Evolutionary conservation across 2,797 vertebrate species (phyloP), one percentile per base, ranked within the genome.

Genomic region (Chaetophractus vellerosus): DNA sequence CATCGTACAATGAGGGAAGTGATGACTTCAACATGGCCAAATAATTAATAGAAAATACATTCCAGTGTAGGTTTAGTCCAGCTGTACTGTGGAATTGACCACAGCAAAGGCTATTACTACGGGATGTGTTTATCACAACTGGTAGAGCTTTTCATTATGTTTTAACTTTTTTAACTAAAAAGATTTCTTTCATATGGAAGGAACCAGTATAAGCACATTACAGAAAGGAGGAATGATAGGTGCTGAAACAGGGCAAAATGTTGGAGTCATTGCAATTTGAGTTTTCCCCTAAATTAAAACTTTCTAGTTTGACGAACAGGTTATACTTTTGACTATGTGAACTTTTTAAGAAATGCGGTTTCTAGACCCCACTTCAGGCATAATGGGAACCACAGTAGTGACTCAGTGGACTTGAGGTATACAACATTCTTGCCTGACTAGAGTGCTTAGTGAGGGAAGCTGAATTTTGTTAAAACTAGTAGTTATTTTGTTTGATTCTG

Each of bases 161-260:
- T 80, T 87, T 80, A 91, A 57, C 26, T 57, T 91, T 95, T 80
- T 84, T 10, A 78, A 7, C 69, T 71, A 24, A 80, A 94, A 91
- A 68, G 16, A 48, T 59, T n/a, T 52, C 18, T 83, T 89, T 88
- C 1, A 66, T 80, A 88, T 84, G 31, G 93, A 48, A 79, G 78
- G 55, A 89, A 82, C 52, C 90, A 36, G 12, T 52, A 26, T 18
- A 78, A 74, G 24, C 28, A 75, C 31, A 61, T 80, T 94, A 96
- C 84, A 68, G 81, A 87, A 93, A 95, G 69, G 76, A 92, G 12
- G n/a, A 76, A 88, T 91, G 79, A 59, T 9, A 72, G 33, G 14
- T 82, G 63, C 21, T 88, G 19, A 95, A 75, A 83, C 4, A 24
- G 7, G 36, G 11, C 33, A 87, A 66, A 89, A 85, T 79, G 28